Conservation (phyloP, 2,113 vertebrate species). For the Willisornis vidua region DNA sequence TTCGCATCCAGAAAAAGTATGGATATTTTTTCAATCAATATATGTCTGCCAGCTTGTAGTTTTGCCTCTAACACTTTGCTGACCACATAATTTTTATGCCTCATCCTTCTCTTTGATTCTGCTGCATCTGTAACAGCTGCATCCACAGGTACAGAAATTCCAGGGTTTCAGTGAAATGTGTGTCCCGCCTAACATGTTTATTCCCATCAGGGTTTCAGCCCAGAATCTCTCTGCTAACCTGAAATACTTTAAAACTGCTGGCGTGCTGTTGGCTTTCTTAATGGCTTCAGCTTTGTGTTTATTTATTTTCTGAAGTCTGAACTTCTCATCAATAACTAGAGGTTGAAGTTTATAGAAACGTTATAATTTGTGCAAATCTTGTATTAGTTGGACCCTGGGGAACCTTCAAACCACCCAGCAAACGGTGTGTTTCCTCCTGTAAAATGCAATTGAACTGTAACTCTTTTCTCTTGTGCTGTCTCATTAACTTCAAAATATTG, state of each 20-base stretch:
- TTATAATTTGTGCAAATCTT: slow-evolving; percentile 14
- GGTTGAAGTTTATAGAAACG: slow-evolving; percentile 12
- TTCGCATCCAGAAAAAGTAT: background rate
- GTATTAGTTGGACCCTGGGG: background rate
- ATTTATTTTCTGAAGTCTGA: background rate
- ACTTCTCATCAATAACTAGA: background rate
- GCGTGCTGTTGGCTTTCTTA: background rate
- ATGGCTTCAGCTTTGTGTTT: background rate
- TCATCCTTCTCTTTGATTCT: background rate
- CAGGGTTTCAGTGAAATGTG: background rate
- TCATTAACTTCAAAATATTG: slow-evolving; percentile 34
- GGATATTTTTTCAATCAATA: background rate
- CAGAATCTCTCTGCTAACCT: background rate
- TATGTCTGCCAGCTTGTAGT: background rate
- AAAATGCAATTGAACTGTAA: slow-evolving; percentile 21
- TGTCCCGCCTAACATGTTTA: background rate
- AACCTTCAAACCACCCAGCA: slow-evolving; percentile 3
- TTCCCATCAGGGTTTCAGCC: background rate
- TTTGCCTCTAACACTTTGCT: background rate
- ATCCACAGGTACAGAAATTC: background rate
- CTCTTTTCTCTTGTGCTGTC: background rate
- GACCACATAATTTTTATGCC: background rate
- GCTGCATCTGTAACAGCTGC: background rate
- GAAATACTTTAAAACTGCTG: background rate
- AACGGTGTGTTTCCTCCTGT: background rate